A percentile compares a stretch with the other conserved stretches of the same genome.
Evolutionary conservation across 1,140 invertebrate genomes (phyloP).

Genomic region (Drosophila micromelanica): DNA sequence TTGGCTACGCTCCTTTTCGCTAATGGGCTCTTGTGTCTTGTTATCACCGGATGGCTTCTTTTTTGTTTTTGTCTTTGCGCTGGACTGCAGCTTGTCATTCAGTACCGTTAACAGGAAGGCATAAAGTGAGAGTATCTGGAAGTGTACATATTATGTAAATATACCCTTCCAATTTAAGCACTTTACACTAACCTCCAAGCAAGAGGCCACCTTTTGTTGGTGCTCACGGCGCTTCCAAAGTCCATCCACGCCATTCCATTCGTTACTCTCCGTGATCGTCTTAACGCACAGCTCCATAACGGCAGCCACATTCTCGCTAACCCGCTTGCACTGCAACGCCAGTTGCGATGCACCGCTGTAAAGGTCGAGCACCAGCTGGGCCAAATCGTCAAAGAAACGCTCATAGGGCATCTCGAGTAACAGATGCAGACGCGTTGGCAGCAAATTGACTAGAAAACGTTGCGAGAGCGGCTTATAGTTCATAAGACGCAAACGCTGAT

Average conservation of each 20-base stretch:
- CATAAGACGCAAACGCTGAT: slow-evolving; percentile 70
- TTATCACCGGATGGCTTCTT: slow-evolving; percentile 49
- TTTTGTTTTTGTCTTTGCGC: slow-evolving; percentile 69
- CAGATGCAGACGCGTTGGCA: slow-evolving; percentile 77
- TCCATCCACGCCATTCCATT: slow-evolving; percentile 60
- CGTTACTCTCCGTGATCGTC: slow-evolving; percentile 71
- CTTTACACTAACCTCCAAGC: slow-evolving; percentile 64
- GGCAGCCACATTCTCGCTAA: slow-evolving; percentile 64
- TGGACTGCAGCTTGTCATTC: slow-evolving; percentile 76
- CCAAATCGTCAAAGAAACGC: slow-evolving; percentile 72
- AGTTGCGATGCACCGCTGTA: slow-evolving; percentile 53
- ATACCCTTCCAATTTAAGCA: not conserved
- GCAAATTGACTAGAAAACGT: slow-evolving; percentile 83
- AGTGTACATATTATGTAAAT: not conserved
- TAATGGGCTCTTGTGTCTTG: slow-evolving; percentile 60
- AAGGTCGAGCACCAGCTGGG: slow-evolving; percentile 69
- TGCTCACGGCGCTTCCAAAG: slow-evolving; percentile 69
- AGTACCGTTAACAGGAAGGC: slow-evolving; percentile 78
- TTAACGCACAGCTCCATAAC: slow-evolving; percentile 60
- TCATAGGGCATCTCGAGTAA: slow-evolving; percentile 79
- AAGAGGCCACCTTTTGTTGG: slow-evolving; percentile 70
- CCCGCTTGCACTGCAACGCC: slow-evolving; percentile 57
- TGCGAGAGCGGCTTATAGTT: slow-evolving; percentile 79
- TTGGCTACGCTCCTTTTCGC: slow-evolving; percentile 77
- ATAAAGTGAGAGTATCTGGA: slow-evolving; percentile 79